phyloP scores from a whole-genome alignment of 2,113 vertebrate species.

The Glaucidium brasilianum region DNA sequence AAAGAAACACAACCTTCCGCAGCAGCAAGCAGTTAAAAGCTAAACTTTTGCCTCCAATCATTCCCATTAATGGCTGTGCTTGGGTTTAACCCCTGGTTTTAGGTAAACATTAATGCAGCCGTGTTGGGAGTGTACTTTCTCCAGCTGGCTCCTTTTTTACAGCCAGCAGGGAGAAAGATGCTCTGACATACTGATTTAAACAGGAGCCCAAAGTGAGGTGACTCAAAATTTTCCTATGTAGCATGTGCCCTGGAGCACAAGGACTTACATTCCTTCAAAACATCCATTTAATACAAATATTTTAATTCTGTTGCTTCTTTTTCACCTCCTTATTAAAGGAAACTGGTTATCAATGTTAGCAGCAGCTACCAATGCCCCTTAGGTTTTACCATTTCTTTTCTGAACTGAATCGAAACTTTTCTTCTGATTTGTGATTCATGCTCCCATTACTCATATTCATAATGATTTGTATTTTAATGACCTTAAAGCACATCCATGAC shows the following conservation, averaged over 20 bases:
- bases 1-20: not conserved
- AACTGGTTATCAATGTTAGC: not conserved
- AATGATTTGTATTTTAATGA: not conserved
- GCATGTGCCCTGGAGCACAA: not conserved
- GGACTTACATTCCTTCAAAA: not conserved
- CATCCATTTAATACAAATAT: not conserved
- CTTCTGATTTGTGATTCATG: not conserved
- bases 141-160: not conserved
- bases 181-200: not conserved
- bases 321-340: not conserved
- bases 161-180: not conserved
- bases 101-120: not conserved
- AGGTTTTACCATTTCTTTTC: not conserved
- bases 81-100: not conserved
- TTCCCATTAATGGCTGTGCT: not conserved
- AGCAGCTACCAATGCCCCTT: not conserved
- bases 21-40: not conserved
- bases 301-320: not conserved
- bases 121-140: rapidly evolving
- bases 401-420: not conserved
- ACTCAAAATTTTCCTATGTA: not conserved
- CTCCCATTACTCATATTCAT: not conserved
- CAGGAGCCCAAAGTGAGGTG: not conserved
- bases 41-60: not conserved
- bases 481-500: not conserved